Conservation (phyloP, 2,113 vertebrate genomes). For the Hydropotes inermis region DNA sequence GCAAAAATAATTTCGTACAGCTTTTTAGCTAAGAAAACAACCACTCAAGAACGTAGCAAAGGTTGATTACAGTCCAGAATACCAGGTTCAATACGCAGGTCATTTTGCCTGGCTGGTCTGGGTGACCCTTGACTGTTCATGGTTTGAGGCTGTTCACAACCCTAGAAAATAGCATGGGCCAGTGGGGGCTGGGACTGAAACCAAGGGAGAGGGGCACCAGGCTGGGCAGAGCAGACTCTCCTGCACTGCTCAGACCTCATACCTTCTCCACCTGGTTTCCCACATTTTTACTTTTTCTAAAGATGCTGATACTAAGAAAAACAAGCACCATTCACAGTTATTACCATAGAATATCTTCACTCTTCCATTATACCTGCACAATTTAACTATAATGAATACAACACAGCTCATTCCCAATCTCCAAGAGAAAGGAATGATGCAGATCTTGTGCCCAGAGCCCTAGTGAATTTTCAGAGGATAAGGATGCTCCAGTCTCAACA, state of each 20-base stretch:
- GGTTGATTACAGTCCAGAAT: not conserved
- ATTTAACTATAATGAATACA: not conserved
- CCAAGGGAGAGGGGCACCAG: rapidly evolving
- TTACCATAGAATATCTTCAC: not conserved
- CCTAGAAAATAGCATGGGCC: not conserved
- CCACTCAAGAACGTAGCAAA: not conserved
- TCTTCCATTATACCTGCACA: not conserved
- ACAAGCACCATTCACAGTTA: not conserved
- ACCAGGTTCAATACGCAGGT: not conserved
- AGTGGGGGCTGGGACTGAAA: not conserved
- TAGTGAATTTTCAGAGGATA: not conserved
- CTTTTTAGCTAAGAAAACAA: not conserved
- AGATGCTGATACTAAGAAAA: not conserved
- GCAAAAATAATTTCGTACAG: not conserved
- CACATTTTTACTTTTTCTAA: not conserved
- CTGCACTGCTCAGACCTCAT: not conserved
- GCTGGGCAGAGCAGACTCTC: rapidly evolving
- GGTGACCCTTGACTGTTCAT: not conserved
- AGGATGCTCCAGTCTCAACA: not conserved
- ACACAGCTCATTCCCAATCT: not conserved
- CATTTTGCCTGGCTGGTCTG: too few relatives aligned
- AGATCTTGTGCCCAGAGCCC: not conserved
- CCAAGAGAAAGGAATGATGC: not conserved
- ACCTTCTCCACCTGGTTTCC: too few relatives aligned
- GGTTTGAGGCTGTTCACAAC: not conserved